Evolutionary conservation across 35 echinoderm and acorn worm genomes (phyloP).

Genomic region (Stichopus chloronotus): DNA sequence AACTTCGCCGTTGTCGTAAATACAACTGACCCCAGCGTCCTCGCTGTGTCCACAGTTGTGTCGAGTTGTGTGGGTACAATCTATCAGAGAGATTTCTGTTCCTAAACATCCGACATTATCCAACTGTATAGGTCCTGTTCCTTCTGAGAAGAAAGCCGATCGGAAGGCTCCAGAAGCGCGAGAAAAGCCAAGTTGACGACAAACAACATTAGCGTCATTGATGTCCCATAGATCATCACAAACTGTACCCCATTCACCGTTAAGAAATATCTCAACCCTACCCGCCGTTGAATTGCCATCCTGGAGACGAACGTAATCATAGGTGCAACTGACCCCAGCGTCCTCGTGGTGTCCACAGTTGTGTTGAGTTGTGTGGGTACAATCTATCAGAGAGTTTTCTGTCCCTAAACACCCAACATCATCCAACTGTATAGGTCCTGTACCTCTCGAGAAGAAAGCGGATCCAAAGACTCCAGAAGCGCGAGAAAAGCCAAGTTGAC

Average conservation of each 20-base stretch:
- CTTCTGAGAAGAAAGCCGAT: not conserved
- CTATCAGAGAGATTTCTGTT: constrained; percentile 7
- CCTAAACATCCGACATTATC: constrained; percentile 43
- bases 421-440: not conserved
- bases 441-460: not conserved
- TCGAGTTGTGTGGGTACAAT: not conserved
- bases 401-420: not conserved
- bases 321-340: not conserved
- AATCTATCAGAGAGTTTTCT: not conserved
- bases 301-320: constrained; percentile 35
- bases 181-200: constrained; percentile 58
- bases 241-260: constrained; percentile 56
- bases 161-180: not conserved
- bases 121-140: constrained; percentile 42
- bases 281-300: constrained; percentile 45
- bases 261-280: constrained; percentile 52
- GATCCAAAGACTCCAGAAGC: not conserved
- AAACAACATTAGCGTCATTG: constrained; percentile 42
- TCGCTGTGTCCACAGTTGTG: constrained; percentile 60
- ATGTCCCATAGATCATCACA: constrained; percentile 61
- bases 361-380: not conserved
- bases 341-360: not conserved
- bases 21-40: constrained; percentile 50
- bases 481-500: not conserved
- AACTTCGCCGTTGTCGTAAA: not conserved